These are phyloP conservation scores for Campylorhamphus procurvoides DNA, from an alignment of 2,113 vertebrate genomes.

Conservation along the genomic window DNA sequence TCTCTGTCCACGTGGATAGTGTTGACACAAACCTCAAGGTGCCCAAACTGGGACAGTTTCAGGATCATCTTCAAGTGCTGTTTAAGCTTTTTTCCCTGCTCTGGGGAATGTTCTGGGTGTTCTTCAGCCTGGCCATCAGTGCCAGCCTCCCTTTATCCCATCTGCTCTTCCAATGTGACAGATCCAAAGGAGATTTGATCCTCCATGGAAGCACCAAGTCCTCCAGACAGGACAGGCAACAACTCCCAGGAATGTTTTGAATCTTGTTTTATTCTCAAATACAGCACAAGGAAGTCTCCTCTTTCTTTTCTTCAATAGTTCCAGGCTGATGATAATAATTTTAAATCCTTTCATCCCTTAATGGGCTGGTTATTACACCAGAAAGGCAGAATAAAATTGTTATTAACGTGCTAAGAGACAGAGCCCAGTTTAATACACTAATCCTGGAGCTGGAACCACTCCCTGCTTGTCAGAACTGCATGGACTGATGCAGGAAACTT, in stretches of 20 bases:
- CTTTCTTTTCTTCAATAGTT: not conserved
- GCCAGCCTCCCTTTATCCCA: not conserved
- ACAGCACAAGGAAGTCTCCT: not conserved
- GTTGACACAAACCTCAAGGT: not conserved
- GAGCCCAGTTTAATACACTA: not conserved
- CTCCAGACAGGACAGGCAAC: not conserved
- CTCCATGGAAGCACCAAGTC: not conserved
- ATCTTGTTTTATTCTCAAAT: not conserved
- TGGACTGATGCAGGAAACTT: not conserved
- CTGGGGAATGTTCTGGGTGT: not conserved
- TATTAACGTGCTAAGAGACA: not conserved
- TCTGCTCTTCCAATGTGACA: not conserved
- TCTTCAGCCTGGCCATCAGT: not conserved
- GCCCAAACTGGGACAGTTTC: not conserved
- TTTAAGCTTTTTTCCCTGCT: not conserved
- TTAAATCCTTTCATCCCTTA: not conserved
- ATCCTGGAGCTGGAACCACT: not conserved
- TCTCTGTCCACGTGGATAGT: not conserved
- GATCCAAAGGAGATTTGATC: not conserved
- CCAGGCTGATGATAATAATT: not conserved
- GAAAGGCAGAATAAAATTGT: not conserved
- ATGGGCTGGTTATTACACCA: not conserved
- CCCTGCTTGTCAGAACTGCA: not conserved
- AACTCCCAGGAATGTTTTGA: not conserved
- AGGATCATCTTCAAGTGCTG: rapidly evolving